Evolutionary conservation across 2,113 vertebrate species (phyloP).

Genomic region (Zapus hudsonius): DNA sequence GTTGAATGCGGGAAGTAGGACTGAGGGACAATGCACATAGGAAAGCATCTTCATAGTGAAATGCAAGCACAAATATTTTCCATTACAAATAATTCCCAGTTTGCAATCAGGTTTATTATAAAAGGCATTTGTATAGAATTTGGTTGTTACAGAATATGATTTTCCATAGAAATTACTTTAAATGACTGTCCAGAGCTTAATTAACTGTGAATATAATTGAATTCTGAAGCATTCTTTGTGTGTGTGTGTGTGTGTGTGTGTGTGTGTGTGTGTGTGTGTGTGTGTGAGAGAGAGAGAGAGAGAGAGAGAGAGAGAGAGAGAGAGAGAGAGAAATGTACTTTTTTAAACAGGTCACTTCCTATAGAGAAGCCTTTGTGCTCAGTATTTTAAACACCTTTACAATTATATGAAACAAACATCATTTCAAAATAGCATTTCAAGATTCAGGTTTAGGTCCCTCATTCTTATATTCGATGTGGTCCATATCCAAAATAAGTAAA

Average conservation of each 20-base stretch:
- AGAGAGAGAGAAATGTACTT: accelerated
- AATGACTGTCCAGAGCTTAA: conserved; percentile 43
- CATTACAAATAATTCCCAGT: conserved; percentile 10
- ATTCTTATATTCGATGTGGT: neutral
- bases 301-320: neutral
- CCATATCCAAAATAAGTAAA: conserved; percentile 26
- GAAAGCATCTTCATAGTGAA: conserved; percentile 12
- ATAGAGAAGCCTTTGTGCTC: neutral
- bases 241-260: neutral
- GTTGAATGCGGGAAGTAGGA: neutral
- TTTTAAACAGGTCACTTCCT: conserved; percentile 32
- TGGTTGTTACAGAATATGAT: conserved; percentile 2
- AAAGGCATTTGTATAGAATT: conserved; percentile 25
- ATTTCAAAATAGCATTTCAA: neutral
- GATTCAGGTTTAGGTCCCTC: neutral
- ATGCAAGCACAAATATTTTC: neutral
- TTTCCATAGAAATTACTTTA: conserved; percentile 56
- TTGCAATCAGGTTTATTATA: neutral
- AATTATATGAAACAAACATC: neutral
- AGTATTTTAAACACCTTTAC: conserved; percentile 3
- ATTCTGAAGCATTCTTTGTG: conserved; percentile 39
- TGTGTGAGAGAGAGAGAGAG: neutral
- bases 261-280: neutral
- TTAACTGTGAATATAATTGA: conserved; percentile 53
- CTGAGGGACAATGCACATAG: neutral